Base-by-base conservation (phyloP, 2,113 vertebrate species). In the Albula goreensis region DNA sequence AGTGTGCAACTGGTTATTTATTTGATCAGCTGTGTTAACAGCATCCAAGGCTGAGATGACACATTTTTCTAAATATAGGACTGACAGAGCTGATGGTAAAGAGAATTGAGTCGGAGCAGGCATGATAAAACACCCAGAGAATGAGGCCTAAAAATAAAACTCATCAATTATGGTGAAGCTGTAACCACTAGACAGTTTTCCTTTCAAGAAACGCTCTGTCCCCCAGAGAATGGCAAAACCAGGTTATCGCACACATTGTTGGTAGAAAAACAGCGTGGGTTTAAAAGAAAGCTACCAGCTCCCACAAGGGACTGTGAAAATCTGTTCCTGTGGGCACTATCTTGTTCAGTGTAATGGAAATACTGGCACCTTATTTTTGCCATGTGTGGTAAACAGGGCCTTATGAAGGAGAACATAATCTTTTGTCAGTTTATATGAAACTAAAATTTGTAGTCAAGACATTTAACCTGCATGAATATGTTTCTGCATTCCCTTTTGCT, bases 81-180 rank as follows among this genome's bases (percentile, higher is more conserved):
- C 25, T 15, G 51, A 41, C n/a, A 31, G 50, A 78, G 63, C 70
- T 74, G 70, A 70, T n/a, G 63, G 63, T 22, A 5, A 52, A 84
- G 11, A 51, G 50, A 41, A 66, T 31, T 66, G 57, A 83, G 50
- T 83, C 60, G 66, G 70, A 10, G 25, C 83, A 48, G 77, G 31
- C 9, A 22, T 5, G 48, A 22, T 60, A 12, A 85, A 80, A 85
- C 52, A n/a, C 15, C 78, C 51, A 0, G 78, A 77, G 17, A 50
- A 17, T 25, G 60, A 50, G 56, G 9, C 84, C 52, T 85, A 85
- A 80, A 78, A 84, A 84, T 52, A 74, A 25, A 15, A n/a, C 70
- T 74, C 70, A 74, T 74, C 70, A 74, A 50, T 80, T 80, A 80
- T 50, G 41, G 50, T 15, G 48, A 80, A 17, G 78, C 78, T 50